Conservation (phyloP, 2,113 vertebrate species). For the Spea bombifrons region DNA sequence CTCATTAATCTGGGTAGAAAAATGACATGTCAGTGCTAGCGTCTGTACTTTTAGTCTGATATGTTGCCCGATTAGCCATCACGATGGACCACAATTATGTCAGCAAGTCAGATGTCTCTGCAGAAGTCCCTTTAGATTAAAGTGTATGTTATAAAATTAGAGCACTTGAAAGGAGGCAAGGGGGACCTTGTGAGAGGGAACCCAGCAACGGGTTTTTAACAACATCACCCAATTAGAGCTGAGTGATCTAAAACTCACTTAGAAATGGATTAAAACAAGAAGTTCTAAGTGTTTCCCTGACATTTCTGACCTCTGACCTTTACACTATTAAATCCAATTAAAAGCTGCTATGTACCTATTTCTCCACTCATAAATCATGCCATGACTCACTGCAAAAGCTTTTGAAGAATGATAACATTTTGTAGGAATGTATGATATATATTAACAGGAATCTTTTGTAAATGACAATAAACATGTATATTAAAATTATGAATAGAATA, state of each 20-base stretch:
- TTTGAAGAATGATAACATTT: not conserved
- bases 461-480: not conserved
- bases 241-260: slow-evolving; percentile 30
- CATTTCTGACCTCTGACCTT: slow-evolving; percentile 25
- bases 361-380: slow-evolving; percentile 2
- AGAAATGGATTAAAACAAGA: slow-evolving; percentile 28
- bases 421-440: not conserved
- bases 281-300: slow-evolving; percentile 17
- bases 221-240: slow-evolving; percentile 12
- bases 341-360: not conserved
- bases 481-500: too few relatives aligned
- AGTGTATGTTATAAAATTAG: not conserved
- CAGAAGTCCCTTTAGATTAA: slow-evolving; percentile 8
- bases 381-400: not conserved
- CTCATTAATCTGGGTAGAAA: not conserved
- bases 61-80: not conserved
- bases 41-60: not conserved
- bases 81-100: not conserved
- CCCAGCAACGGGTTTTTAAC: not conserved
- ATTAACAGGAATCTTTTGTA: not conserved
- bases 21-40: not conserved
- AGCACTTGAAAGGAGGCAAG: slow-evolving; percentile 1
- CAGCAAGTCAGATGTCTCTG: not conserved
- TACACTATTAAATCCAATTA: not conserved
- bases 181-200: not conserved